Base-by-base conservation (phyloP, 2,888 invertebrate species). In the Chloroclysta siterata region DNA sequence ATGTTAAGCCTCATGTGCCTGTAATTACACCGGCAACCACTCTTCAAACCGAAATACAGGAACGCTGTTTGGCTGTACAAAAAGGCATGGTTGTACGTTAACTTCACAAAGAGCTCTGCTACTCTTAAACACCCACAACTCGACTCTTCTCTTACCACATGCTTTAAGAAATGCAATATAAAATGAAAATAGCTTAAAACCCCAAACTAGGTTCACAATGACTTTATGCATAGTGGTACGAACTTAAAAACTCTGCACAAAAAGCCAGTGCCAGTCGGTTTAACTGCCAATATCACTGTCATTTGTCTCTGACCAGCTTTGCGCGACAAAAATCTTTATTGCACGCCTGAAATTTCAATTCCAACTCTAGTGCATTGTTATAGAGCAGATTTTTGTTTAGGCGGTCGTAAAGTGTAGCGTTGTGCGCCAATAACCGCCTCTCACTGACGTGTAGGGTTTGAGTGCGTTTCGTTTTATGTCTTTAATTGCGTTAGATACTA, bases 281-380 rank as follows among this genome's bases (percentile, higher is more conserved):
- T 81, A 85, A 84, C 85, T 85, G 81, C 84, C 85, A 86, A 87
- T 85, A 86, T 84, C 85, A 80, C 78, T 80, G 84, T 81, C 83
- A 83, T 87, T 85, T 87, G 86, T 87, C 84, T 83, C 79, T 74
- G 73, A 74, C 75, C 77, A 76, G 82, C 79, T 81, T 79, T 80
- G 72, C 76, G 72, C 73, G 70, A 75, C 79, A 77, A 79, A 73
- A 70, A 70, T 66, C 65, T 61, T 72, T 68, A 72, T 60, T 65
- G 64, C 72, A 63, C 60, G 36, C 44, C 14, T 29, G n/a, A 71
- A 75, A 68, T 54, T 53, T 52, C 44, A 73, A 61, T 66, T n/a
- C 71, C 22, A 64, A 67, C 73, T 67, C 57, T 80, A 73, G n/a
- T 6, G 6, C 46, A 7, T 56, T 8, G 64, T 1, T 56, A 72